A percentile compares a stretch with the other conserved stretches of the same genome.
Conservation (phyloP, 2,888 invertebrate genomes). For the Cheilosia variabilis region DNA sequence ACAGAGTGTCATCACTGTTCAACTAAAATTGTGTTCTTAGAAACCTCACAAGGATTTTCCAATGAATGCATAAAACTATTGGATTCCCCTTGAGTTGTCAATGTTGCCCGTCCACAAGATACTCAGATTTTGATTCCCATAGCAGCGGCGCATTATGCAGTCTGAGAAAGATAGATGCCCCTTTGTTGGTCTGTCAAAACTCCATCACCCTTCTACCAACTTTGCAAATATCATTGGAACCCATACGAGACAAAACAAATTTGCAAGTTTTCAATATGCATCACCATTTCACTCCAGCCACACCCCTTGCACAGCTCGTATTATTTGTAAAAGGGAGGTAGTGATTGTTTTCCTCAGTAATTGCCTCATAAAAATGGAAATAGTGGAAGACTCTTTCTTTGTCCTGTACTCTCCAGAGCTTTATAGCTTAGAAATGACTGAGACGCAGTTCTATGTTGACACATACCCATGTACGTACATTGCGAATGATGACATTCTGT, state of each 20-base stretch:
- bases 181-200: not conserved
- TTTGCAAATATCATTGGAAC: slow-evolving; percentile 22
- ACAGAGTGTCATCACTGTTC: slow-evolving; percentile 5
- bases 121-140: slow-evolving; percentile 10
- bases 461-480: not conserved
- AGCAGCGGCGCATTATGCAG: slow-evolving; percentile 15
- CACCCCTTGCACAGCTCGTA: slow-evolving; percentile 12
- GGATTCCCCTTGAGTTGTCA: slow-evolving; percentile 5
- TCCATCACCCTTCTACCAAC: not conserved
- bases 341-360: slow-evolving; percentile 52
- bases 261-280: slow-evolving; percentile 49
- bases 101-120: slow-evolving; percentile 6
- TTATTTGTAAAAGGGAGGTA: slow-evolving; percentile 10
- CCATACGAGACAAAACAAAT: slow-evolving; percentile 44
- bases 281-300: slow-evolving; percentile 34
- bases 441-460: slow-evolving; percentile 15
- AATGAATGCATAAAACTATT: slow-evolving; percentile 20
- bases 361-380: slow-evolving; percentile 56
- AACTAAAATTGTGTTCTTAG: not conserved
- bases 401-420: slow-evolving; percentile 11
- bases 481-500: slow-evolving; percentile 21
- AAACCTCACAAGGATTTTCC: slow-evolving; percentile 15
- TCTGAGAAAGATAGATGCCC: not conserved
- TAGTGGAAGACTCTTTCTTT: slow-evolving; percentile 9
- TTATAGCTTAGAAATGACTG: slow-evolving; percentile 30